Base-by-base conservation (phyloP, 2,888 invertebrate species). In the Leucozona laternaria region DNA sequence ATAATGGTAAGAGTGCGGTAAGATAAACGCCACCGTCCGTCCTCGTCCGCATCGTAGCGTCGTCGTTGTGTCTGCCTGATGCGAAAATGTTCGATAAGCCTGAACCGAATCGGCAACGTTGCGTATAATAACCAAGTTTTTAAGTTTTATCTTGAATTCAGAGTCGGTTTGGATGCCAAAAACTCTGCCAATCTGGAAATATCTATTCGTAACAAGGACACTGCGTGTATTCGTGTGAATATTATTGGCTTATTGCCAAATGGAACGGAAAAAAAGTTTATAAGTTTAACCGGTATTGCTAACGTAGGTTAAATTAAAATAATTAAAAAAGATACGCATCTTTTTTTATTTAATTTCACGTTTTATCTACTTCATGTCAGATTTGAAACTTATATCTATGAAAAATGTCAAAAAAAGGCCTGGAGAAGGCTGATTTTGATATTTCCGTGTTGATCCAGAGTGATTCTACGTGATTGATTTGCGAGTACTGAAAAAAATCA, bases 181-280 rank as follows among this genome's bases (percentile, higher is more conserved):
- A 53, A 37, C 7, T 64, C 20, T 50, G 66, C 15, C n/a, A 31
- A 5, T 22, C 48, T 66, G 50, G 15, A 34, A 50, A 66, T 20
- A 34, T 58, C 34, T 20, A 68, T 53, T 68, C 37, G 72, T 72
- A 72, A 72, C 80, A 68, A 80, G 80, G 84, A 80, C 76, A 80
- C 66, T 80, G 80, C 80, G 84, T 80, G 50, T 20, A 75, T 20
- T 57, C 48, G 45, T 66, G 43, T 62, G n/a, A 43, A 43, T 31
- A 20, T 45, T 79, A 62, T 57, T 81, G 85, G 85, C 58, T 40
- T 22, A 20, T 13, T 68, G 85, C 85, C 85, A 85, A 85, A 55
- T 85, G 60, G 85, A 62, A 70, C 81, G 55, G 70, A 76, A 57
- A 57, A 57, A 50, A 15, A 2, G 40, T 34, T 7, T 15, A 40